phyloP scores from a whole-genome alignment of 2,113 vertebrate genomes.

The Oncorhynchus gorbuscha region DNA sequence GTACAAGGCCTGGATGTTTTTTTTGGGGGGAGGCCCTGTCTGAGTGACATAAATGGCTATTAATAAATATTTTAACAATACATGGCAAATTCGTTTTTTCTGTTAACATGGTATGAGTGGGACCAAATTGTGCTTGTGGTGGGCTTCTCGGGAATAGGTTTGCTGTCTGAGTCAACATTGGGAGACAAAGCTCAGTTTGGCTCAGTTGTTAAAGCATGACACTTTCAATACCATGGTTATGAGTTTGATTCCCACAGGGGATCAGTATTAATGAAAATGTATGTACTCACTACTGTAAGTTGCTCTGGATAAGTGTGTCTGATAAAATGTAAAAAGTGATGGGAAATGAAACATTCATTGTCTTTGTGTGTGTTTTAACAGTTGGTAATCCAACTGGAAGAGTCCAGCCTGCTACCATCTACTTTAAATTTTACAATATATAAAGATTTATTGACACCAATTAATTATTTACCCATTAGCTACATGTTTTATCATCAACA shows the following conservation, averaged over 20 bases:
- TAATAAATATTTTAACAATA: constrained; percentile 92
- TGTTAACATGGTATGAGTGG: constrained; percentile 81
- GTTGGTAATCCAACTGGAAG: constrained; percentile 7
- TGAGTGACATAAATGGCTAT: constrained; percentile 89
- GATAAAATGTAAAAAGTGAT: constrained; percentile 11
- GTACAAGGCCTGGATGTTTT: constrained; percentile 80
- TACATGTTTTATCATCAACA: neutral
- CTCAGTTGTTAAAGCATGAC: too few species aligned
- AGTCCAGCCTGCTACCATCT: neutral
- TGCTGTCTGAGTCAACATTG: constrained; percentile 57
- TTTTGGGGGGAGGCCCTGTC: constrained; percentile 71
- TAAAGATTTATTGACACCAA: constrained; percentile 25
- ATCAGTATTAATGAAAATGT: too few species aligned
- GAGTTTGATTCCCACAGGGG: too few species aligned
- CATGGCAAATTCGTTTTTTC: constrained; percentile 87
- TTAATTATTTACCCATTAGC: constrained; percentile 42
- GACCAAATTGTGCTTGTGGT: constrained; percentile 72
- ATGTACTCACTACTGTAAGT: too few species aligned
- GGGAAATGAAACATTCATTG: constrained; percentile 32
- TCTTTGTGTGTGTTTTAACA: constrained; percentile 29
- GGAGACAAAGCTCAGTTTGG: constrained; percentile 14
- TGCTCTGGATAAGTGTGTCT: too few species aligned
- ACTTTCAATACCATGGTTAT: too few species aligned
- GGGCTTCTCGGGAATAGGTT: constrained; percentile 76
- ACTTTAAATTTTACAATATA: constrained; percentile 45